phyloP scores from a whole-genome alignment of 2,113 vertebrate genomes.

The Hypocryptadius cinnamomeus region DNA sequence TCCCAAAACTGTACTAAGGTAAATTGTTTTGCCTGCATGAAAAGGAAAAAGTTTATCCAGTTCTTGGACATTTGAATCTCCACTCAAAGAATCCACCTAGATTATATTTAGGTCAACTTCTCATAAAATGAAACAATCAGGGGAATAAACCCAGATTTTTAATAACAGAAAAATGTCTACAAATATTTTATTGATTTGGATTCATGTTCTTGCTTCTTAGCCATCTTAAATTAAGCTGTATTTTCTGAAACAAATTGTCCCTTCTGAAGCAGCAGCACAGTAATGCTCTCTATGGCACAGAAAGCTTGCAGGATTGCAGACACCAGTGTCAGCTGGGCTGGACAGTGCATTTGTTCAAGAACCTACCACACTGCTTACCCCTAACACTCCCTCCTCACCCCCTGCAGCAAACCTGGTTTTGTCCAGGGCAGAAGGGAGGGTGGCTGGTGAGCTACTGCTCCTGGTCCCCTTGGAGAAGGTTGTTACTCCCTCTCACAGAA shows the following conservation, averaged over 20 bases:
- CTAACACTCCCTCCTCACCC: not conserved
- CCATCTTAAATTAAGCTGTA: not conserved
- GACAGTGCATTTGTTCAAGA: not conserved
- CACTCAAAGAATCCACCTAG: not conserved
- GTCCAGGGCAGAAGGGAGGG: not conserved
- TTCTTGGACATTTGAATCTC: not conserved
- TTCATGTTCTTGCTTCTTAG: not conserved
- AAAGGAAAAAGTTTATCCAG: not conserved
- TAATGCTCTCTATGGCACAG: not conserved
- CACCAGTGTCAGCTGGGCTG: not conserved
- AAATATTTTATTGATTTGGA: not conserved
- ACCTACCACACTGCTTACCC: not conserved
- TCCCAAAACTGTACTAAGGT: not conserved
- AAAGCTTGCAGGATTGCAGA: not conserved
- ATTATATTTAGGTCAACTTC: not conserved
- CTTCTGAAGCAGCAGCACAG: not conserved
- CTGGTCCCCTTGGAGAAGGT: not conserved
- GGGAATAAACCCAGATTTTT: not conserved
- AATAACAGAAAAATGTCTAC: not conserved
- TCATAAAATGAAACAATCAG: not conserved
- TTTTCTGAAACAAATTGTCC: not conserved
- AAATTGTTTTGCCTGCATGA: not conserved
- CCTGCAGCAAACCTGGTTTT: not conserved
- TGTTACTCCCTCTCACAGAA: not conserved
- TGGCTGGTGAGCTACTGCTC: not conserved